Conservation (phyloP, 2,797 vertebrate genomes). For the Rallus crepitans region DNA sequence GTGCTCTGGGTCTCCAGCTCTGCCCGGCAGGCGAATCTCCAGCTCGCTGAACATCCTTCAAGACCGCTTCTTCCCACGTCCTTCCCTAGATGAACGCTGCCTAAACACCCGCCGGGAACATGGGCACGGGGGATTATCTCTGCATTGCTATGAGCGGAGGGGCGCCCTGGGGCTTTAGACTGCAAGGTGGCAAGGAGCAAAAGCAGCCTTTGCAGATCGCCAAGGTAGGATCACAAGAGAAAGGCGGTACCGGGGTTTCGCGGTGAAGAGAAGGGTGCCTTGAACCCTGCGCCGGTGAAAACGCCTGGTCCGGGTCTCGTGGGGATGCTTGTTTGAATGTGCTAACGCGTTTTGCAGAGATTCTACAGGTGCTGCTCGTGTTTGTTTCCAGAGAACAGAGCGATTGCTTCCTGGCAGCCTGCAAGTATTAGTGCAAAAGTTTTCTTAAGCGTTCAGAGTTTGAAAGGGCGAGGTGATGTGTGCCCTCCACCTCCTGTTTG, state of each 20-base stretch:
- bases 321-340: neutral
- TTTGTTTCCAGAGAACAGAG: neutral
- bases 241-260: neutral
- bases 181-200: slow-evolving; percentile 88
- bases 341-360: neutral
- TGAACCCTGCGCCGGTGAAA: neutral
- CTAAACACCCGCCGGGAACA: slow-evolving; percentile 66
- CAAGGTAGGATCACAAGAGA: slow-evolving; percentile 83
- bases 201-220: slow-evolving; percentile 87
- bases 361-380: neutral
- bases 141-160: slow-evolving; percentile 92
- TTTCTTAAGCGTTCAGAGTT: neutral
- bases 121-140: slow-evolving; percentile 94
- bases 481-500: neutral
- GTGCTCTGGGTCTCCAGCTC: slow-evolving; percentile 44
- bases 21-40: slow-evolving; percentile 14
- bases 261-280: neutral
- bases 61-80: slow-evolving; percentile 18
- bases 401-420: neutral
- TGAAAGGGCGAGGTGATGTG: neutral
- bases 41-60: slow-evolving; percentile 38
- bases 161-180: slow-evolving; percentile 94
- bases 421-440: neutral
- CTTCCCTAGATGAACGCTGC: slow-evolving; percentile 46
- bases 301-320: neutral